Base-by-base conservation (phyloP, 2,797 vertebrate genomes). In the Sebastes vulpes region DNA sequence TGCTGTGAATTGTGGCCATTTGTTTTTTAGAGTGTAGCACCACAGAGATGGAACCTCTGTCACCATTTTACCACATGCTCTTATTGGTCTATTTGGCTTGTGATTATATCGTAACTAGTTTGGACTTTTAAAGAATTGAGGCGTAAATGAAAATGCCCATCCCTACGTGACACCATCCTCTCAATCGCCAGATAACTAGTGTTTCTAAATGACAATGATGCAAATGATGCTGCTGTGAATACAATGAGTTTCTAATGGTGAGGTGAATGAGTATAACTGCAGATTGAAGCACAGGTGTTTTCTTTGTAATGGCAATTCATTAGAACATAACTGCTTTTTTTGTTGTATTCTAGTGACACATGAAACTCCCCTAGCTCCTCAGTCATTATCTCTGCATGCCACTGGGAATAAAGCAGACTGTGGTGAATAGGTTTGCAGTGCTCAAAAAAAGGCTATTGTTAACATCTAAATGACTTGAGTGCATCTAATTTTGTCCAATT, bases 261-360 rank as follows among this genome's bases (percentile, higher is more conserved):
- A 77, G 26, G 48, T 72, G 73, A 80, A 83, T 72, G 60, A 81
- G 66, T 64, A 32, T 74, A 81, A 82, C 61, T 65, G 60, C 83
- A 46, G 50, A 83, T 32, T 85, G 79, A 87, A 72, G 78, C 46
- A 23, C 73, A 89, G 48, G 65, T 86, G 79, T 90, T 92, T 84
- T 69, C 77, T 85, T 58, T 75, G 35, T 72, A 81, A 84, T 84
- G 68, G 59, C 77, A 73, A 81, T 83, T 89, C 82, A 89, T 88
- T 90, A 75, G 12, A 80, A 79, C 25, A 42, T 60, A 90, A 89
- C 76, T 77, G 85, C 52, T 72, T 72, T 88, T 82, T 75, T 74
- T 75, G 26, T 65, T 72, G 31, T 70, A 25, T 71, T 81, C 61
- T 76, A 67, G 85, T 79, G 70, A 76, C 57, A 80, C 50, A 46